Conservation (phyloP, 2,888 invertebrate species). For the Himalopsyche anomala region DNA sequence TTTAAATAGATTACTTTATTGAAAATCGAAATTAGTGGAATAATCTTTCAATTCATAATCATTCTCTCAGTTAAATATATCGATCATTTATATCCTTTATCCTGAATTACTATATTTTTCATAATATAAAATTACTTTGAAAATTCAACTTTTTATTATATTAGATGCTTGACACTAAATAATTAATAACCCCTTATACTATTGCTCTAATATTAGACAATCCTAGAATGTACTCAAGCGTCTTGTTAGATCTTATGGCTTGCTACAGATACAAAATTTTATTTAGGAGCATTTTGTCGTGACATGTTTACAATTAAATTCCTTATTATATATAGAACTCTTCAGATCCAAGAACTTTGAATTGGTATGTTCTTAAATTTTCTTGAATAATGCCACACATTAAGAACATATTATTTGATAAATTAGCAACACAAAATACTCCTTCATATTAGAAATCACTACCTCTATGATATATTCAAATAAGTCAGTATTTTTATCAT, state of each 20-base stretch:
- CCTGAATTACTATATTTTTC: background rate
- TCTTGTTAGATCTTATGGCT: conserved; percentile 17
- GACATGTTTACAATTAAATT: conserved; percentile 17
- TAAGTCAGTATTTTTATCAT: background rate
- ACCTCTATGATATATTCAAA: background rate
- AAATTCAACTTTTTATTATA: background rate
- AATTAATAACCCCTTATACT: background rate
- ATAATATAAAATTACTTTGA: background rate
- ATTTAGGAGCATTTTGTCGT: conserved; percentile 10
- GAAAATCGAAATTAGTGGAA: background rate
- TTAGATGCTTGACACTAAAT: background rate
- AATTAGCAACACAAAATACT: background rate
- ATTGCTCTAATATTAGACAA: background rate
- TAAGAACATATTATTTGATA: background rate
- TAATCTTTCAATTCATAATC: background rate
- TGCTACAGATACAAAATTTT: background rate
- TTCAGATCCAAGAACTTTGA: too few species aligned
- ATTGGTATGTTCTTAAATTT: too few species aligned
- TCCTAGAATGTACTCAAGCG: background rate
- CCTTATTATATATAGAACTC: background rate
- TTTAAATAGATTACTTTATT: background rate
- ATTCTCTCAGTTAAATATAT: background rate
- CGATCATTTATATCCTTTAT: too few species aligned
- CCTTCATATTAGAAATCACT: conserved; percentile 16
- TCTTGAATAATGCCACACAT: too few species aligned